These are phyloP conservation scores for Phrynosoma platyrhinos DNA, from an alignment of 2,113 vertebrate genomes.

Conservation along the genomic window DNA sequence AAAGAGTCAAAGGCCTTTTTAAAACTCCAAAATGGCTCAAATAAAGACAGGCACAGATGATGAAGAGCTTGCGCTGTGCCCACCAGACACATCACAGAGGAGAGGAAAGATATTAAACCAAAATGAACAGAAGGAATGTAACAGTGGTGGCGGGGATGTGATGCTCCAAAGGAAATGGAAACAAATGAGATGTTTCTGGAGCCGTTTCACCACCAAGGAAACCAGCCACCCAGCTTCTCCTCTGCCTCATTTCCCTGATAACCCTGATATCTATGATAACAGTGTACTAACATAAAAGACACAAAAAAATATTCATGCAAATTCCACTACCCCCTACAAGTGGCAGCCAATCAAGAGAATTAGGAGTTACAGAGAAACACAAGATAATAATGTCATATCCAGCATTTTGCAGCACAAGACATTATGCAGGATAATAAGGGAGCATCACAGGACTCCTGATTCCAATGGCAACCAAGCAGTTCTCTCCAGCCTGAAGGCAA, in stretches of 20 bases:
- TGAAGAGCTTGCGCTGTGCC: not conserved
- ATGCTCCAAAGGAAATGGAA: not conserved
- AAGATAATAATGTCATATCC: not conserved
- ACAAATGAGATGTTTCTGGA: not conserved
- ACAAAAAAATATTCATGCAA: not conserved
- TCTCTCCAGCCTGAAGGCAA: not conserved
- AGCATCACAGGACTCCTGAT: too few relatives aligned
- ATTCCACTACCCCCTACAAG: not conserved
- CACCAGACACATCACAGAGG: not conserved
- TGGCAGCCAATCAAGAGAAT: not conserved
- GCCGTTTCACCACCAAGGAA: not conserved
- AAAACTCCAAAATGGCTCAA: not conserved
- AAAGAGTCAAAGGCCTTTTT: not conserved
- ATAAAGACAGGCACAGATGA: slow-evolving; percentile 7
- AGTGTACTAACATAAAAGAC: not conserved
- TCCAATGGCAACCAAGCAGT: not conserved
- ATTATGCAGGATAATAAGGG: not conserved
- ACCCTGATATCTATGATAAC: too few relatives aligned
- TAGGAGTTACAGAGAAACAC: not conserved
- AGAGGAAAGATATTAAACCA: slow-evolving; percentile 19
- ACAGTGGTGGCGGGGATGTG: too few relatives aligned
- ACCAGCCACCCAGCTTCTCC: not conserved
- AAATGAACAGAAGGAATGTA: not conserved
- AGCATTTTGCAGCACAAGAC: too few relatives aligned
- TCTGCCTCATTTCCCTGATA: not conserved